Evolutionary conservation across 2,888 invertebrate species (phyloP).

Genomic region (Rhaphigaster nebulosa): DNA sequence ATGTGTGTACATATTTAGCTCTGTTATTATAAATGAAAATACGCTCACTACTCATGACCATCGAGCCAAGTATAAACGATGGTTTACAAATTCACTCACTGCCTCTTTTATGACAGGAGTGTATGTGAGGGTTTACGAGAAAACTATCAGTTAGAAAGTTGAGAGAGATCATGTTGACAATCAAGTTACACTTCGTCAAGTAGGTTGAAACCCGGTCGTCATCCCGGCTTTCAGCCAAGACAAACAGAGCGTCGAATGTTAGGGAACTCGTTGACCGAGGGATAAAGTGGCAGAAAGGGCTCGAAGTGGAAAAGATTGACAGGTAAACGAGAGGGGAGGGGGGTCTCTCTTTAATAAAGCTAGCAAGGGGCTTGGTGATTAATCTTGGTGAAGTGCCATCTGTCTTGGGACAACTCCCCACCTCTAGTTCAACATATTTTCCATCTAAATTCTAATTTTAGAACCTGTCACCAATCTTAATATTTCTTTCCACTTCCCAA

Average conservation of each 20-base stretch:
- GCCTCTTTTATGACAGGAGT: too few relatives aligned
- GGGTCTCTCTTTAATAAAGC: slow-evolving; percentile 11
- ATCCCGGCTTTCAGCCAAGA: neutral
- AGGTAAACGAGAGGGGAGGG: neutral
- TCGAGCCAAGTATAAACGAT: too few relatives aligned
- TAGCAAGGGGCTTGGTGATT: neutral
- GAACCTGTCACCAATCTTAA: neutral
- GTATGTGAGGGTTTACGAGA: too few relatives aligned
- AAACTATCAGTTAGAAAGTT: too few relatives aligned
- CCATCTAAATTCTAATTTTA: slow-evolving; percentile 27
- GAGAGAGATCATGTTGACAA: too few relatives aligned
- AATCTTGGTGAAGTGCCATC: slow-evolving; percentile 16
- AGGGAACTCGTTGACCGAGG: neutral
- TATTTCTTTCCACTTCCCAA: neutral
- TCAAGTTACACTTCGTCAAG: neutral
- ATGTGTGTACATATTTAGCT: too few relatives aligned
- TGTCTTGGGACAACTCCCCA: neutral
- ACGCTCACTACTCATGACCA: too few relatives aligned
- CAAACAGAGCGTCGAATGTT: neutral
- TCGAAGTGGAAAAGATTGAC: slow-evolving; percentile 18
- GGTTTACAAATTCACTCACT: too few relatives aligned
- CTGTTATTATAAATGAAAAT: too few relatives aligned
- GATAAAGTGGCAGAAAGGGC: neutral
- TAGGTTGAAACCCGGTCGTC: neutral
- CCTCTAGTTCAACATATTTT: neutral